phyloP scores from a whole-genome alignment of 2,113 vertebrate genomes.

The Petrocephalus zakoni region DNA sequence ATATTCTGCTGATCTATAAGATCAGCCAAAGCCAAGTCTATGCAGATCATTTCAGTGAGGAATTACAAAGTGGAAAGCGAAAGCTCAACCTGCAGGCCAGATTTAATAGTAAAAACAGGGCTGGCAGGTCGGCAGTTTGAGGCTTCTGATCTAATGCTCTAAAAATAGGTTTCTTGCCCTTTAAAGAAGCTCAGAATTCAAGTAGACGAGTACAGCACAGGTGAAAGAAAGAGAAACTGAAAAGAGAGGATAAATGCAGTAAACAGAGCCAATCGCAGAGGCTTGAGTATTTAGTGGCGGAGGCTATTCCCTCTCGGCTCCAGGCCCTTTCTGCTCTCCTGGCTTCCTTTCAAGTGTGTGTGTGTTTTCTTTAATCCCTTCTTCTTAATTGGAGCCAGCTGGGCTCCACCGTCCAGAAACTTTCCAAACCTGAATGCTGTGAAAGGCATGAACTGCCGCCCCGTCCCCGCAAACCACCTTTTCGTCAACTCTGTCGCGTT shows the following conservation, averaged over 20 bases:
- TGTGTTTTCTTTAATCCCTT: background rate
- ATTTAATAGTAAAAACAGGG: background rate
- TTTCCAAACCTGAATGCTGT: background rate
- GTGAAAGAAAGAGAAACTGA: background rate
- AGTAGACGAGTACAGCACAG: background rate
- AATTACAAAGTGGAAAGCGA: background rate
- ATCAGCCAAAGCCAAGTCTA: background rate
- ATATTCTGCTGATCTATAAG: background rate
- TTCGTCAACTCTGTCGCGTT: background rate
- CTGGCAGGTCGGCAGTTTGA: background rate
- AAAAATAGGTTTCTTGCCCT: background rate
- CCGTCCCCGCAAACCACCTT: background rate
- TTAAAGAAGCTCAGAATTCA: background rate
- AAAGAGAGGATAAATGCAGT: background rate
- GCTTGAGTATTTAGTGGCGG: background rate
- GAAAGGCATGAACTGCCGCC: background rate
- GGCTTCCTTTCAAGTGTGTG: background rate
- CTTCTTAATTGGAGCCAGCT: slow-evolving; percentile 8
- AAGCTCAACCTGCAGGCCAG: background rate
- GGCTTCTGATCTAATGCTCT: background rate
- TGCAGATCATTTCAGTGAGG: background rate
- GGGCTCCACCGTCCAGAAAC: background rate
- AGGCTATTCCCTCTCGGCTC: background rate
- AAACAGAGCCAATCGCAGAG: background rate
- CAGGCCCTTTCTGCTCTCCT: background rate